Percentiles rank a stretch among this genome's conserved stretches.
phyloP scores from a whole-genome alignment of 2,888 invertebrate genomes.

The Xanthostigma xanthostigma region DNA sequence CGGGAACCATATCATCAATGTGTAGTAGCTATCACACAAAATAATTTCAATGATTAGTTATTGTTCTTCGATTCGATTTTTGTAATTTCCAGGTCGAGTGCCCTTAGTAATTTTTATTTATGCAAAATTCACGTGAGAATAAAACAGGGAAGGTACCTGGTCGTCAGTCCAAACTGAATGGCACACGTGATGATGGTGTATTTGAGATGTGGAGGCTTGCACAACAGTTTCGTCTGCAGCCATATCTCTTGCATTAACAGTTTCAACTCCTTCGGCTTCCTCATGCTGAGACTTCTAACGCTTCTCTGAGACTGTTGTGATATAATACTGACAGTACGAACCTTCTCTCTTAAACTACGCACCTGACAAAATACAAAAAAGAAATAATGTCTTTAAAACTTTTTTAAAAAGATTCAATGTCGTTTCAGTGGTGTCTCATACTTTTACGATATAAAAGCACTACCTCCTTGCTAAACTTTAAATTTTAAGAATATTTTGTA shows the following conservation, averaged over 20 bases:
- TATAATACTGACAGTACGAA: conserved; percentile 44
- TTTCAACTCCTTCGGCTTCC: conserved; percentile 57
- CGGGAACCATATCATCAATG: conserved; percentile 85
- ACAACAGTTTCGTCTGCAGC: conserved; percentile 58
- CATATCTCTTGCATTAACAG: conserved; percentile 54
- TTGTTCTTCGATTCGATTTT: too few species aligned
- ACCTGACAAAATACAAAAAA: conserved; percentile 32
- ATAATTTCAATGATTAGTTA: too few species aligned
- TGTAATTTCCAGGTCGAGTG: conserved; percentile 3
- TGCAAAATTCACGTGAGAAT: conserved; percentile 1
- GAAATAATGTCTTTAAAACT: background rate
- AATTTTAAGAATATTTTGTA: too few species aligned
- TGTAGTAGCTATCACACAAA: conserved; percentile 57
- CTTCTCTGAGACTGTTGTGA: conserved; percentile 49
- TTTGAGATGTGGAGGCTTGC: conserved; percentile 56
- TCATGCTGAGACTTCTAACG: conserved; percentile 49
- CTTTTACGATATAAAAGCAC: too few species aligned
- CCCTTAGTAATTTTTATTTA: conserved; percentile 7
- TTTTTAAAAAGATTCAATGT: background rate
- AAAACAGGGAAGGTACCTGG: conserved; percentile 34
- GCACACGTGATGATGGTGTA: conserved; percentile 63
- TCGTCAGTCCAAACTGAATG: conserved; percentile 70
- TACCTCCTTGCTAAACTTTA: too few species aligned
- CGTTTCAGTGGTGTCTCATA: background rate
- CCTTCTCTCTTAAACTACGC: conserved; percentile 53